Evolutionary conservation across 2,888 invertebrate genomes (phyloP), one percentile per base, ranked within the genome.

Genomic region (Cristatella mucedo): DNA sequence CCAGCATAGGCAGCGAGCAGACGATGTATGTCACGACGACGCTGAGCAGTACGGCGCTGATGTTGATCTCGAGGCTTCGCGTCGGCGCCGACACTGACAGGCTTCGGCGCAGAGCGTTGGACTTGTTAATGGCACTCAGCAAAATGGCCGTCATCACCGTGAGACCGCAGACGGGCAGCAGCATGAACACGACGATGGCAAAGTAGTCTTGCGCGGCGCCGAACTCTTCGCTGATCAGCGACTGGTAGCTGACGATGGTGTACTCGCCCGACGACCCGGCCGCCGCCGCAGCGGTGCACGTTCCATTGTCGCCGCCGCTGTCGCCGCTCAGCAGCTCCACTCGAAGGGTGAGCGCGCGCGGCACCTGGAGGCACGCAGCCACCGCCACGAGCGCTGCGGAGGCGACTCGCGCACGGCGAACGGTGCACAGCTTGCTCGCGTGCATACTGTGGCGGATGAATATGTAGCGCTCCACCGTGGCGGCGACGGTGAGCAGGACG

Each of bases 11-110:
- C 31, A 61, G 46, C 71, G 91, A 89, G 68, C 89, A 85, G 40
- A 86, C 72, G 61, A 91, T 80, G 70, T 91, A 91, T 1, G 89
- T 87, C 31, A 83, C 76, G 38, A 91, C 89, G n/a, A 93, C 87
- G 53, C 84, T 84, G 37, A 91, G 74, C 45, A 93, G 71, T 91
- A 93, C 91, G 40, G 86, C 83, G 15, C 91, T 89, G 45, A 91
- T 70, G n/a, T 85, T 82, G 47, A 89, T 84, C 68, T 93, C 91
- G 30, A 86, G 79, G 53, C 52, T 21, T 49, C 48, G n/a, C n/a
- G n/a, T n/a, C n/a, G n/a, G n/a, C n/a, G n/a, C n/a, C n/a, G n/a
- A n/a, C n/a, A 16, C 36, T 20, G 24, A 36, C 26, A 36, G 18
- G n/a, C 19, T 36, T 19, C n/a, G n/a, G 9, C 36, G 6, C 16